Percentiles rank a stretch among this genome's conserved stretches.
These are phyloP conservation scores for Porites divaricata DNA, from an alignment of 92 coral and sea anemone genomes.

Conservation along the genomic window DNA sequence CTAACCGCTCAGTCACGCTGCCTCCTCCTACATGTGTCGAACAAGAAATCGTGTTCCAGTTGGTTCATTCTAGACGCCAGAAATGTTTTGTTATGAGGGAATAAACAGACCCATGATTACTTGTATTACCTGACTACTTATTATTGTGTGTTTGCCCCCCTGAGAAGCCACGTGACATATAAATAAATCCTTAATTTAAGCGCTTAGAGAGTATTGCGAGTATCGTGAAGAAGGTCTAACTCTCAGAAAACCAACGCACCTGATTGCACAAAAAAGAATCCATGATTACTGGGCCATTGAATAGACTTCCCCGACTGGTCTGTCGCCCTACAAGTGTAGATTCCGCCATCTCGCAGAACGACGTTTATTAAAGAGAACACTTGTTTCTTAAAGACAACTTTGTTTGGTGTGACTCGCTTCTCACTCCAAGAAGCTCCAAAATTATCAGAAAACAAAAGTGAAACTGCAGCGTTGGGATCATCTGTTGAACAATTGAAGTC, in stretches of 20 bases:
- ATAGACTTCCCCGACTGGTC: conserved; percentile 14
- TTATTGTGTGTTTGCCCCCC: no score
- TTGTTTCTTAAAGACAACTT: conserved; percentile 22
- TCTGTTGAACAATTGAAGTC: conserved; percentile 26
- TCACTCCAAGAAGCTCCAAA: background rate
- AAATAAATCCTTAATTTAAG: no score
- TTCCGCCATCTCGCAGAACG: conserved; percentile 23
- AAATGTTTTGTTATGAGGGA: no score
- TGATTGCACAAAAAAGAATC: background rate
- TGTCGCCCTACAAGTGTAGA: conserved; percentile 37
- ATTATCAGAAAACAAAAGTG: background rate
- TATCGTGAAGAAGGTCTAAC: no score
- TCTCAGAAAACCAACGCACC: background rate
- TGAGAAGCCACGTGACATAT: no score
- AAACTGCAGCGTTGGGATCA: conserved; percentile 30
- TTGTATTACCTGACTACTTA: no score
- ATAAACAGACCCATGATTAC: no score
- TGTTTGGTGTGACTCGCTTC: background rate
- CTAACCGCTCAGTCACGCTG: no score
- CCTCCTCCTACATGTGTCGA: no score
- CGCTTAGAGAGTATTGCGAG: no score
- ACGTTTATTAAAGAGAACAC: conserved; percentile 24
- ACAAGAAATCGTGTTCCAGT: no score
- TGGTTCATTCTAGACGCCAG: no score
- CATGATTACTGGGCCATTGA: background rate